Conservation (phyloP, 2,113 vertebrate species). For the Neotoma lepida region DNA sequence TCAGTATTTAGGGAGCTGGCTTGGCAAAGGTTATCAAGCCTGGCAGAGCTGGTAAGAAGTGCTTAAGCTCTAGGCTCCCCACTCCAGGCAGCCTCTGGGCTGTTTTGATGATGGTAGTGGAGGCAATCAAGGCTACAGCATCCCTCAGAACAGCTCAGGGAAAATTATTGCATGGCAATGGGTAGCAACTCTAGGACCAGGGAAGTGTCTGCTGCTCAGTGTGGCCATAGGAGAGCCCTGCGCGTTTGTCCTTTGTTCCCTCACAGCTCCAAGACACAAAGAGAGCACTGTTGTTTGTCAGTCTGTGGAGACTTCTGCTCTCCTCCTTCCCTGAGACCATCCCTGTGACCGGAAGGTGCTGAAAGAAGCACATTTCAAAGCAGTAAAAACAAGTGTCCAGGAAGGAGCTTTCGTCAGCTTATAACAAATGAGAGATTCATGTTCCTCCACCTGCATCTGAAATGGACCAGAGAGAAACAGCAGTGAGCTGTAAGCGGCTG, state of each 20-base stretch:
- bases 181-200: background rate
- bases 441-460: background rate
- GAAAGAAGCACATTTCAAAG: conserved; percentile 66
- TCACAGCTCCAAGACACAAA: conserved; percentile 44
- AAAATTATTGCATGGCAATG: background rate
- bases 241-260: conserved; percentile 58
- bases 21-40: background rate
- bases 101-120: background rate
- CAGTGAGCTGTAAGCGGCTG: background rate
- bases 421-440: conserved; percentile 25
- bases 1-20: background rate
- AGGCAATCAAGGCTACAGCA: background rate
- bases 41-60: background rate
- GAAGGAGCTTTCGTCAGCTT: conserved; percentile 39
- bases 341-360: conserved; percentile 65
- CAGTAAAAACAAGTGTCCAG: conserved; percentile 54
- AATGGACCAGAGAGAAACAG: background rate
- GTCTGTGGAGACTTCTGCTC: background rate
- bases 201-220: background rate
- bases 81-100: background rate
- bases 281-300: conserved; percentile 33
- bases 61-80: no score
- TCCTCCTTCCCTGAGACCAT: background rate
- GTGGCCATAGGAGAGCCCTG: background rate
- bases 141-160: background rate